Evolutionary conservation across 2,797 vertebrate genomes (phyloP), one percentile per base, ranked within the genome.

Genomic region (Gymnoscopelus braueri): DNA sequence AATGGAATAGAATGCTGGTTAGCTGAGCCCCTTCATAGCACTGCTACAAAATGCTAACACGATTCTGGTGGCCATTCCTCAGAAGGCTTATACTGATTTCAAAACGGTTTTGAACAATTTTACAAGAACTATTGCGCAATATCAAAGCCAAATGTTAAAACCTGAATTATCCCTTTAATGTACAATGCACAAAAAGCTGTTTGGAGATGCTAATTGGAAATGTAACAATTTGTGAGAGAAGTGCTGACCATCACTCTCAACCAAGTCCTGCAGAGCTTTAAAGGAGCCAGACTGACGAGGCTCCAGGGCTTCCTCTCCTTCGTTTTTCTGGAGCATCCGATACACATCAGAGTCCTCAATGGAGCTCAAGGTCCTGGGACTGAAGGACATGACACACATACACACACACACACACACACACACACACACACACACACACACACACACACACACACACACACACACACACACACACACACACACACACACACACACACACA

Each of bases 201-300:
- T 39, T 39, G 35, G 35, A 39, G 7, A 39, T 7, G 29, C 29
- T 32, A 32, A 39, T 4, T 39, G 7, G 5, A 7, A 39, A 39
- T 39, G 1, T 4, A 39, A 39, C 7, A 39, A 39, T 39, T 5
- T 32, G 29, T 39, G 35, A 39, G 64, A 6, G 23, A 29, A 8
- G 49, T 67, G 48, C 94, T 94, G 89, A 97, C 96, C 96, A 54
- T 99, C 97, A 3, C 90, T 91, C 75, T 97, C 93, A 49, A 99
- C 95, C 65, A 95, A 93, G 0, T 97, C 97, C 92, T 99, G 98
- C 81, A 99, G 95, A 76, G 98, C 95, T 84, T 92, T 94, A 85
- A 99, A 99, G 65, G 98, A 98, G 66, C 98, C 96, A 0, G 98
- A 99, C 86, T 99, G 98, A 26, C 97, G 95, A 0, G 98, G 98